These are phyloP conservation scores for Natator depressus DNA, from an alignment of 2,113 vertebrate genomes.

Conservation along the genomic window DNA sequence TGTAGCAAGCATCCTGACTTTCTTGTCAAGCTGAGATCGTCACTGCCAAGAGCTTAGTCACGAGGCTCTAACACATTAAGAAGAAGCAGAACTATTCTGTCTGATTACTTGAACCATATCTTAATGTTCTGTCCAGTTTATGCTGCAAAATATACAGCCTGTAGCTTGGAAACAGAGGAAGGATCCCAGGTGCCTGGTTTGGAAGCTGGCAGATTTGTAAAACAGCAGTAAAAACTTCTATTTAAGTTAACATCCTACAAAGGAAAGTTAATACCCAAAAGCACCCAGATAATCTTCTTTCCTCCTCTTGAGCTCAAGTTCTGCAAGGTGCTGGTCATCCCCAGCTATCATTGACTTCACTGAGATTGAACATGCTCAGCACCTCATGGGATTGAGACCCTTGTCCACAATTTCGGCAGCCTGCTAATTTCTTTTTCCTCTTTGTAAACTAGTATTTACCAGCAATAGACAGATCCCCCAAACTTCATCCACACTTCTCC, in stretches of 20 bases:
- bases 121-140: accelerated
- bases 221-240: background rate
- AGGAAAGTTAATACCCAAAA: background rate
- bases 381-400: background rate
- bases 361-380: background rate
- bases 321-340: background rate
- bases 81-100: background rate
- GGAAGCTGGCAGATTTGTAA: background rate
- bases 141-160: background rate
- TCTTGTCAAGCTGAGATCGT: background rate
- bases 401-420: background rate
- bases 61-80: background rate
- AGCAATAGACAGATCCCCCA: background rate
- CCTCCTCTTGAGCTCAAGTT: background rate
- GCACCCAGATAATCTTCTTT: background rate
- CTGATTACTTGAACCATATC: background rate
- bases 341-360: background rate
- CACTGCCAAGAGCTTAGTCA: background rate
- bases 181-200: background rate
- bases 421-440: background rate
- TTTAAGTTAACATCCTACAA: background rate
- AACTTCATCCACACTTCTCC: background rate
- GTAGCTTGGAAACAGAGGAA: background rate
- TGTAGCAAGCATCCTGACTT: background rate
- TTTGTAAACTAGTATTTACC: background rate